phyloP scores from a whole-genome alignment of 2,113 vertebrate genomes.

The Zosterops japonicus region DNA sequence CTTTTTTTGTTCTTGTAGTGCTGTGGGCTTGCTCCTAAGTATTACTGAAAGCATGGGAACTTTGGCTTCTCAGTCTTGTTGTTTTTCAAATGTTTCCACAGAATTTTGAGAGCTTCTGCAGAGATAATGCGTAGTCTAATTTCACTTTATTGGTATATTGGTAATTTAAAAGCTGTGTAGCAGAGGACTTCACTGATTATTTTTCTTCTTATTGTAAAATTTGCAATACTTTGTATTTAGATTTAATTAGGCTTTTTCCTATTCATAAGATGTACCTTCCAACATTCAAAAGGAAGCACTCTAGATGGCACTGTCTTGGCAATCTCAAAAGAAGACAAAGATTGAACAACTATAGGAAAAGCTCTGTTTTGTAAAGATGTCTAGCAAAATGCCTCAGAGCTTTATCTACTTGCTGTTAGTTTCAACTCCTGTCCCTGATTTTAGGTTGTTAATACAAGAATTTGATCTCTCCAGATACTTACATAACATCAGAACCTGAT shows the following conservation, averaged over 20 bases:
- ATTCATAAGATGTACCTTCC: background rate
- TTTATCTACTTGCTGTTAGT: background rate
- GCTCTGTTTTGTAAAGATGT: background rate
- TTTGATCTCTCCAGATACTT: background rate
- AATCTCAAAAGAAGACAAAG: background rate
- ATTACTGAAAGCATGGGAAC: background rate
- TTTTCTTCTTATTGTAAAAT: background rate
- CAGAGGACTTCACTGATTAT: background rate
- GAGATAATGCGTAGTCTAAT: background rate
- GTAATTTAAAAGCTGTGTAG: background rate
- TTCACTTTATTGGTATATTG: background rate
- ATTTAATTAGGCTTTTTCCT: background rate
- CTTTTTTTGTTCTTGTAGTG: background rate
- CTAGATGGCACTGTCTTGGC: constrained; percentile 44
- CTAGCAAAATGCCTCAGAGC: background rate
- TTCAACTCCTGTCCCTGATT: background rate
- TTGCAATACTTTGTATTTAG: background rate
- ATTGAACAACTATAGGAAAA: background rate
- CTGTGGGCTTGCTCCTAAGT: background rate
- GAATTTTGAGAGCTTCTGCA: background rate
- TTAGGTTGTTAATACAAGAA: background rate
- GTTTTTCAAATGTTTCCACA: background rate
- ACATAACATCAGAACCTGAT: background rate
- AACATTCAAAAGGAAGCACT: background rate
- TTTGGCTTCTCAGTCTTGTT: background rate